These are phyloP conservation scores for Sipha maydis DNA, from an alignment of 2,888 invertebrate genomes.

Conservation along the genomic window DNA sequence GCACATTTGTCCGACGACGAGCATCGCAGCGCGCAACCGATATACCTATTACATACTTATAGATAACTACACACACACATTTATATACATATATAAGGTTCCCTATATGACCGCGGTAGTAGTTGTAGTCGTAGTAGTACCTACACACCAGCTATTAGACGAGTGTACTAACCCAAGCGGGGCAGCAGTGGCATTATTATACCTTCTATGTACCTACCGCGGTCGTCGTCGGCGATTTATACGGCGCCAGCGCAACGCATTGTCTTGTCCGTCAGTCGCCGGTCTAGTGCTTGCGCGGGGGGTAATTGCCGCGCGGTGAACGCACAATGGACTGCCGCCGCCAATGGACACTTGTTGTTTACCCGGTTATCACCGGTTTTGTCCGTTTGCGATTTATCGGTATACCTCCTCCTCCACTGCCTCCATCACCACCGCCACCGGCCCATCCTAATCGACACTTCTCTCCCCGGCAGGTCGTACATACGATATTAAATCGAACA, in stretches of 20 bases:
- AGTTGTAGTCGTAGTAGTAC: neutral
- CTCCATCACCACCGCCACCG: neutral
- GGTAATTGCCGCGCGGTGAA: constrained; percentile 58
- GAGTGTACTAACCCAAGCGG: neutral
- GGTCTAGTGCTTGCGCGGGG: constrained; percentile 40
- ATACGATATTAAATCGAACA: constrained; percentile 34
- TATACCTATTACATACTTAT: no score
- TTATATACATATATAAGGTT: constrained; percentile 1
- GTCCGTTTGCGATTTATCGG: constrained; percentile 49
- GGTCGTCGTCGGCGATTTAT: constrained; percentile 56
- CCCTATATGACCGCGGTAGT: constrained; percentile 31
- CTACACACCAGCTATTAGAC: constrained; percentile 17
- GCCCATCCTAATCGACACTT: constrained; percentile 23
- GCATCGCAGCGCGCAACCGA: neutral
- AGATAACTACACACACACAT: no score
- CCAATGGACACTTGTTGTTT: constrained; percentile 59
- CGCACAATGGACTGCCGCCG: constrained; percentile 59
- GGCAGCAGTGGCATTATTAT: constrained; percentile 50
- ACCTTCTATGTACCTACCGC: neutral
- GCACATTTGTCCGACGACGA: neutral
- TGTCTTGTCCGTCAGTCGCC: constrained; percentile 57
- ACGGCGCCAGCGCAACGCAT: constrained; percentile 61
- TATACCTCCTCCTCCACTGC: neutral
- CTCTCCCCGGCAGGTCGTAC: neutral
- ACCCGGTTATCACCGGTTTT: constrained; percentile 58